phyloP scores from a whole-genome alignment of 53 echinoderm and acorn worm genomes.

The Henricia sp. region DNA sequence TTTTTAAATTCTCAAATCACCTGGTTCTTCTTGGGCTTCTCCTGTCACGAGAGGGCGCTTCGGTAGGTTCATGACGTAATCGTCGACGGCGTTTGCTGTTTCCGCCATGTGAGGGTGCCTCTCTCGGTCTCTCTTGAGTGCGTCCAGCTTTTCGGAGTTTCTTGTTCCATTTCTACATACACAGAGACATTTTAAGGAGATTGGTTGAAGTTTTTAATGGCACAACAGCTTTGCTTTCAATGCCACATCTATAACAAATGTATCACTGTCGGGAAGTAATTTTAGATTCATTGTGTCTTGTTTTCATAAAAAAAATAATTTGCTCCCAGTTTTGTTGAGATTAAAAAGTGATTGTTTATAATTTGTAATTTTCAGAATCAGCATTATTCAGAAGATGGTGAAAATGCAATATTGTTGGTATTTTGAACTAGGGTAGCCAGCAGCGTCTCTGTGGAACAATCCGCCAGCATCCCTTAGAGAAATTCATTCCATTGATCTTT shows the following conservation, averaged over 20 bases:
- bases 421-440: too few relatives aligned
- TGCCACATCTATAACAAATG: not conserved
- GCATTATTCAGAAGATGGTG: too few relatives aligned
- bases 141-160: conserved; percentile 44
- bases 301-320: too few relatives aligned
- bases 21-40: conserved; percentile 16
- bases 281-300: not conserved
- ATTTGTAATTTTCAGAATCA: too few relatives aligned
- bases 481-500: too few relatives aligned
- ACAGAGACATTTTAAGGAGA: too few relatives aligned
- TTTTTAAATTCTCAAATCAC: conserved; percentile 10
- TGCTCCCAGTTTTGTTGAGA: too few relatives aligned
- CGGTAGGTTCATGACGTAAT: conserved; percentile 17
- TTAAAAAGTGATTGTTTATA: too few relatives aligned
- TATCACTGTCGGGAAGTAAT: not conserved
- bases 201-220: not conserved
- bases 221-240: not conserved
- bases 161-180: conserved; percentile 49
- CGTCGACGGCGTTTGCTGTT: conserved; percentile 12
- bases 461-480: too few relatives aligned
- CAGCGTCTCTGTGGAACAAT: too few relatives aligned
- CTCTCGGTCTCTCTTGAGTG: not conserved
- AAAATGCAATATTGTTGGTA: too few relatives aligned
- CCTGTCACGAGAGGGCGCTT: conserved; percentile 50
- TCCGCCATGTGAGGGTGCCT: not conserved